Base-by-base conservation (phyloP, 2,888 invertebrate species). In the Plebejus anna region DNA sequence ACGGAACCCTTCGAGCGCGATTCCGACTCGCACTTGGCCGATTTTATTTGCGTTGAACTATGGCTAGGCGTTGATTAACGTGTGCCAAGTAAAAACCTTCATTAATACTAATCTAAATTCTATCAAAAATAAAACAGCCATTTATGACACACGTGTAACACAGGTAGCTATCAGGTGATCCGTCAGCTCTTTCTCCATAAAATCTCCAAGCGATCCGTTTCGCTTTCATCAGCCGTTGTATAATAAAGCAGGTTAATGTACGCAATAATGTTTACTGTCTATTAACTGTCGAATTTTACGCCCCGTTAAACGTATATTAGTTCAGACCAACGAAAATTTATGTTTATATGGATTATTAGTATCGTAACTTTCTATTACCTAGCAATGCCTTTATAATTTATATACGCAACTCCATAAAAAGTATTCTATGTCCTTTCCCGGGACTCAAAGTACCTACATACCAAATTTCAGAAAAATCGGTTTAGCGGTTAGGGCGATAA, bases 261-360 rank as follows among this genome's bases (percentile, higher is more conserved):
- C 70, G 70, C 71, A 71, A 71, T 71, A 71, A 71, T 66, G 42
- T 71, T 71, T 42, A 71, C 66, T 61, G 61, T 61, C 28, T n/a
- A 42, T 42, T 71, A 71, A 71, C 22, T 16, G 71, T n/a, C 71
- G n/a, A 71, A 42, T 66, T 66, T 66, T 36, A 66, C 66, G 66
- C 32, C 66, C 32, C 66, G 66, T 66, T 36, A 32, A 66, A 66
- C 13, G 66, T 66, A 66, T 66, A 66, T 66, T 66, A 13, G 66
- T 32, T 66, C 66, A 32, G 66, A 66, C 32, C 66, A 13, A 66
- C 66, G 66, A 9, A 66, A 66, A 66, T 66, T 66, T 36, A 66
- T 66, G 28, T 61, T 61, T 28, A 32, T 66, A 66, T 32, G 13
- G 32, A 66, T 66, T 66, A 32, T 66, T 66, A 66, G 66, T 66